A percentile compares a stretch with the other conserved stretches of the same genome.
These are phyloP conservation scores for Semicossyphus pulcher DNA, from an alignment of 2,113 vertebrate species.

Conservation along the genomic window DNA sequence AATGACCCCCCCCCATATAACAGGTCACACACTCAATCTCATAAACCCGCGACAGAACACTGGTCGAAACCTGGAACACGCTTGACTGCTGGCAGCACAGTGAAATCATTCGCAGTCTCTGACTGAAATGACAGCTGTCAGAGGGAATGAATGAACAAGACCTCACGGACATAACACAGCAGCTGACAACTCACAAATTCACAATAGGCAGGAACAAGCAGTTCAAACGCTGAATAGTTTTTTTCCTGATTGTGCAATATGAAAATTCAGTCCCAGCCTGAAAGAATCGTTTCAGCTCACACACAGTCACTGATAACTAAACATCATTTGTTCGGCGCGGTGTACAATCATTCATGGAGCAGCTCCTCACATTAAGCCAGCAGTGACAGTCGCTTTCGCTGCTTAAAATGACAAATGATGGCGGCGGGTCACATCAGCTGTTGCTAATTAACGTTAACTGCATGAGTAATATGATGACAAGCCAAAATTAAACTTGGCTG, in stretches of 20 bases:
- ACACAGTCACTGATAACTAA: not conserved
- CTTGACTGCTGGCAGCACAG: conserved; percentile 19
- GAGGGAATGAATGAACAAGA: conserved; percentile 28
- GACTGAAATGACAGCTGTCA: conserved; percentile 66
- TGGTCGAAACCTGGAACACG: conserved; percentile 27
- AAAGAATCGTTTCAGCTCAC: not conserved
- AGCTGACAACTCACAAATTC: conserved; percentile 21
- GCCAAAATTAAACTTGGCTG: conserved; percentile 7
- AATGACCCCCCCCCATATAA: conserved; percentile 37
- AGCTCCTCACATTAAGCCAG: not conserved
- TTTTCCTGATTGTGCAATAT: conserved; percentile 3
- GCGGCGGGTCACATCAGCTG: not conserved
- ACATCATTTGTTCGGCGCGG: not conserved
- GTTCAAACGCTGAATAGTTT: not conserved
- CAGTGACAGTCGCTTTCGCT: not conserved
- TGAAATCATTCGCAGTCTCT: conserved; percentile 35
- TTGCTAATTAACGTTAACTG: not conserved
- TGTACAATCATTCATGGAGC: not conserved
- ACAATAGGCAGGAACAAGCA: not conserved
- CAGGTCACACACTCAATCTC: conserved; percentile 56
- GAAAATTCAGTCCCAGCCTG: not conserved
- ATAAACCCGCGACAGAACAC: conserved; percentile 37
- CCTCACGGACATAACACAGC: conserved; percentile 13
- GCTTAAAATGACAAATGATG: not conserved
- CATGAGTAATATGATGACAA: not conserved